Base-by-base conservation (phyloP, 1,140 invertebrate species). In the Temnothorax curvispinosus region DNA sequence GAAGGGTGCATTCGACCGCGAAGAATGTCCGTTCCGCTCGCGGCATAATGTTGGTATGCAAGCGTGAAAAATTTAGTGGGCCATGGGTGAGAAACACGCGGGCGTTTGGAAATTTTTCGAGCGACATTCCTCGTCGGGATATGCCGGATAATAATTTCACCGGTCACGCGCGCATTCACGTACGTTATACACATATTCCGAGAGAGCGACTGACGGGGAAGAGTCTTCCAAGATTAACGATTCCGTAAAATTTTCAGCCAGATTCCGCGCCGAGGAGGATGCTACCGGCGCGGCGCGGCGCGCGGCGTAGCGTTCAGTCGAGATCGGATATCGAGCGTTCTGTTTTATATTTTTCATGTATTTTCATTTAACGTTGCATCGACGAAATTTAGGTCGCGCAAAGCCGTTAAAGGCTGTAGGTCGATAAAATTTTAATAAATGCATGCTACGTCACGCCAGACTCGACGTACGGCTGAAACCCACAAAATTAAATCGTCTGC, bases 51-150 rank as follows among this genome's bases (percentile, higher is more conserved):
- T 69, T 54, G 65, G 44, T 60, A 69, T 88, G 87, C 65, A 88
- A 62, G 87, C 44, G 81, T 60, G 58, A 86, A 86, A 88, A 86
- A 88, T 89, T 88, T 88, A 88, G 27, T 62, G 58, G 11, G 13
- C 69, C 41, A 21, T 18, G 80, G 35, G 21, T 54, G 82, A 86
- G 88, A 80, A 89, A 86, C 81, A 64, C 32, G 87, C 44, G 32
- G 44, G 32, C 85, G 62, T 88, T 88, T 86, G 72, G 62, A 85
- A 85, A 88, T 85, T 74, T 75, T 86, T 67, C 67, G 81, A 21
- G 35, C 52, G 67, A 44, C 75, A 62, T 89, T 80, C 75, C 65
- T 86, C 35, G 35, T 21, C 38, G 52, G 27, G 52, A 50, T 47
- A 88, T 32, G 38, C 15, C 41, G 65, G 21, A 85, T 78, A 75